Percentiles rank a stretch among this genome's conserved stretches.
These are phyloP conservation scores for Pithys albifrons DNA, from an alignment of 2,113 vertebrate genomes.

Conservation along the genomic window DNA sequence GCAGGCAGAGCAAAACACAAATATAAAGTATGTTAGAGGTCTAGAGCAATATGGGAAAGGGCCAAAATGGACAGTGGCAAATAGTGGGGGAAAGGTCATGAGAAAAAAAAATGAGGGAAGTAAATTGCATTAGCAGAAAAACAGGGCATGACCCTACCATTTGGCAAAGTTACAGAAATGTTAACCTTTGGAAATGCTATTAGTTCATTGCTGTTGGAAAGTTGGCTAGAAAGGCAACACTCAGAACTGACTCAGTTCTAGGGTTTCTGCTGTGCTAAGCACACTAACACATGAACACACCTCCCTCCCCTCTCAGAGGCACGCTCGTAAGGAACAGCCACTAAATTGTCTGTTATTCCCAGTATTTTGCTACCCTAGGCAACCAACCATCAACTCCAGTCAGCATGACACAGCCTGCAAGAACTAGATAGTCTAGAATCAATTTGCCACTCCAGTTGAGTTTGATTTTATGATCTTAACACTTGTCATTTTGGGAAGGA, in stretches of 20 bases:
- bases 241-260: slow-evolving; percentile 55
- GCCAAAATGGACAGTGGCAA: slow-evolving; percentile 34
- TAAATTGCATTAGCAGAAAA: slow-evolving; percentile 45
- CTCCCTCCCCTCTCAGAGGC: slow-evolving; percentile 41
- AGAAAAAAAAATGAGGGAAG: slow-evolving; percentile 45
- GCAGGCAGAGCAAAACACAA: neutral
- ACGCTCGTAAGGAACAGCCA: neutral
- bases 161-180: slow-evolving; percentile 53
- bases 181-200: slow-evolving; percentile 62
- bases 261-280: slow-evolving; percentile 68
- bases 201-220: slow-evolving; percentile 58
- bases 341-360: slow-evolving; percentile 52
- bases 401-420: slow-evolving; percentile 37
- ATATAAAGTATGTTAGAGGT: neutral
- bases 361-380: slow-evolving; percentile 69
- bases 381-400: slow-evolving; percentile 42
- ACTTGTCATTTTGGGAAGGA: slow-evolving; percentile 53
- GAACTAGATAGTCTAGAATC: slow-evolving; percentile 54
- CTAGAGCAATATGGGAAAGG: neutral
- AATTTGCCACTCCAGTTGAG: slow-evolving; percentile 55
- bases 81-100: slow-evolving; percentile 60
- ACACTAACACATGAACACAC: slow-evolving; percentile 46
- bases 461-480: slow-evolving; percentile 58
- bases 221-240: slow-evolving; percentile 35
- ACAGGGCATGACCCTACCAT: slow-evolving; percentile 52